Conservation (phyloP, 2,888 invertebrate genomes). For the Uropetala carovei region DNA sequence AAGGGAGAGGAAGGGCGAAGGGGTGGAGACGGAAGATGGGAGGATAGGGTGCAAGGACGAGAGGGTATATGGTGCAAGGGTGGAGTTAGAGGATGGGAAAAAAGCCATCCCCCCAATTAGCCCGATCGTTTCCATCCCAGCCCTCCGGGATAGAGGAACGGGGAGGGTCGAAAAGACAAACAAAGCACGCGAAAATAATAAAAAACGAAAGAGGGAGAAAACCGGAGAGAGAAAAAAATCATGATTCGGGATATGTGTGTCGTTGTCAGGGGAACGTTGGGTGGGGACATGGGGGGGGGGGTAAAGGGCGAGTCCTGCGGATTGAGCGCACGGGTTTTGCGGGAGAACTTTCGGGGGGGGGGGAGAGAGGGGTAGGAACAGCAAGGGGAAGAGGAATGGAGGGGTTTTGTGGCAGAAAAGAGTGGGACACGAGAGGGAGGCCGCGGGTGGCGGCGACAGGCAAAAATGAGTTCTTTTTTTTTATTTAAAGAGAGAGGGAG, state of each 20-base stretch:
- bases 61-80: neutral
- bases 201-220: neutral
- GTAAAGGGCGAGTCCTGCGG: neutral
- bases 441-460: conserved; percentile 31
- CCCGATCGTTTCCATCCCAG: conserved; percentile 35
- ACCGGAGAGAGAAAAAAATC: neutral
- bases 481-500: neutral
- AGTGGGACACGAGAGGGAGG: neutral
- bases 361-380: neutral
- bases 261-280: neutral
- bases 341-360: neutral
- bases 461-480: conserved; percentile 34
- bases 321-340: neutral
- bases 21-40: neutral
- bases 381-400: neutral
- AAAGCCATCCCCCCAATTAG: conserved; percentile 22
- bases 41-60: neutral
- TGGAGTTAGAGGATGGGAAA: neutral
- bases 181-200: neutral
- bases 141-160: neutral
- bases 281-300: neutral
- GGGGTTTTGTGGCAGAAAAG: neutral
- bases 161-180: conserved; percentile 2
- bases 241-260: neutral
- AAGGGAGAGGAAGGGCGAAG: neutral